Conservation (phyloP, 2,888 invertebrate genomes). For the Lasioglossum vierecki region DNA sequence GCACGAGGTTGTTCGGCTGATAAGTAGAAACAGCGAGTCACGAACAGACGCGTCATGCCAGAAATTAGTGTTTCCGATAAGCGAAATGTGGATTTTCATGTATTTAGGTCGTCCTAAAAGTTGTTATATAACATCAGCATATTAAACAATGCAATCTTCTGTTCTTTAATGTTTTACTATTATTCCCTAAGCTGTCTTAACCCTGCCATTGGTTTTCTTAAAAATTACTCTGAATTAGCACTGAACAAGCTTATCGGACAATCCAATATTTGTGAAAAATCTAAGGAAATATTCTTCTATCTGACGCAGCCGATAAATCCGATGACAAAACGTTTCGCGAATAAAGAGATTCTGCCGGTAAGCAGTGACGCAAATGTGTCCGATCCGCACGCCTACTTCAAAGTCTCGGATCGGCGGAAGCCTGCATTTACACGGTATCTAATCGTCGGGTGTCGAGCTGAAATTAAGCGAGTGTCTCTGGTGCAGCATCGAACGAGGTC, state of each 20-base stretch:
- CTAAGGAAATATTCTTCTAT: neutral
- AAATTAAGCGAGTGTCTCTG: slow-evolving; percentile 34
- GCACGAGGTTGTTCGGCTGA: neutral
- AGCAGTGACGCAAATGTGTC: neutral
- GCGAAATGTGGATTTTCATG: neutral
- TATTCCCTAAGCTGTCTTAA: too few species aligned
- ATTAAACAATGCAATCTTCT: too few species aligned
- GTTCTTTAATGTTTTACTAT: too few species aligned
- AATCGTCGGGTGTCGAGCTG: slow-evolving; percentile 33
- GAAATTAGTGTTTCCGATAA: neutral
- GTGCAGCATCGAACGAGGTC: slow-evolving; percentile 48
- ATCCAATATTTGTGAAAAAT: too few species aligned
- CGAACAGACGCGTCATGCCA: neutral
- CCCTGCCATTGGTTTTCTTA: too few species aligned
- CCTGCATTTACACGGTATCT: slow-evolving; percentile 45
- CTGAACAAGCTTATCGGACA: too few species aligned
- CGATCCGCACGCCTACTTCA: slow-evolving; percentile 21
- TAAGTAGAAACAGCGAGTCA: neutral
- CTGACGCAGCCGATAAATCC: neutral
- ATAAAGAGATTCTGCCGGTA: neutral
- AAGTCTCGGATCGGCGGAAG: slow-evolving; percentile 30
- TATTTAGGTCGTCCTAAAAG: neutral
- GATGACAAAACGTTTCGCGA: neutral
- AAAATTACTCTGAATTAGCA: too few species aligned
- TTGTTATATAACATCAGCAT: too few species aligned